phyloP scores from a whole-genome alignment of 92 coral and sea anemone species.

The Palythoa heliodiscus region DNA sequence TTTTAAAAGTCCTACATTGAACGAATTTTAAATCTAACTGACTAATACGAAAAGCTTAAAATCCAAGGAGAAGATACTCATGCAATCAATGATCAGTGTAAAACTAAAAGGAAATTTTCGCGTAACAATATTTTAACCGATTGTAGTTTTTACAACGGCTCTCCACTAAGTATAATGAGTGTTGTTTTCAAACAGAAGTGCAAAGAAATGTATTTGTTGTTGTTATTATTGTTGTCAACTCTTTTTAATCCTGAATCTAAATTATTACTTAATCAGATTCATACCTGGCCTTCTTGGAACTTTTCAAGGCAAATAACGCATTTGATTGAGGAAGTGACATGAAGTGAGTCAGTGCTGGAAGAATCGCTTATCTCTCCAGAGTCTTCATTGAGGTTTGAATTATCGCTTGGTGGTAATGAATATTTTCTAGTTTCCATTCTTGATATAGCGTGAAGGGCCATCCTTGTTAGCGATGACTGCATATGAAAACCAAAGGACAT shows the following conservation, averaged over 20 bases:
- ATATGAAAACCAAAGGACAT: not conserved
- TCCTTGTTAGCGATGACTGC: slow-evolving; percentile 92
- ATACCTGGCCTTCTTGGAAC: slow-evolving; percentile 95
- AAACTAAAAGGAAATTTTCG: no score
- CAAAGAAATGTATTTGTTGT: not conserved
- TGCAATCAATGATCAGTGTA: no score
- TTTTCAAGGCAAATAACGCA: slow-evolving; percentile 96
- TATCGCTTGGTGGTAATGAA: slow-evolving; percentile 47
- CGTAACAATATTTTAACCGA: no score
- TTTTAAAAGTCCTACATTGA: no score
- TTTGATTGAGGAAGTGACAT: slow-evolving; percentile 55
- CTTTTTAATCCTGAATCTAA: not conserved
- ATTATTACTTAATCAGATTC: not conserved
- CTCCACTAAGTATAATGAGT: no score
- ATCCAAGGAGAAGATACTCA: no score
- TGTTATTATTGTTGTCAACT: no score
- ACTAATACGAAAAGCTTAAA: no score
- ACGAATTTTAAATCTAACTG: no score
- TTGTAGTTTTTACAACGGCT: no score
- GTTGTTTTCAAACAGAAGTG: not conserved
- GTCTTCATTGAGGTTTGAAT: slow-evolving; percentile 57
- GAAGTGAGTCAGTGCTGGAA: slow-evolving; percentile 53
- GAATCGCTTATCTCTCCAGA: slow-evolving; percentile 54
- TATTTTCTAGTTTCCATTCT: slow-evolving; percentile 96
- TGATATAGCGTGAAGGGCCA: slow-evolving; percentile 97